Percentiles rank a stretch among this genome's conserved stretches.
phyloP scores from a whole-genome alignment of 1,140 invertebrate genomes.

The Paralvinella palmiformis region DNA sequence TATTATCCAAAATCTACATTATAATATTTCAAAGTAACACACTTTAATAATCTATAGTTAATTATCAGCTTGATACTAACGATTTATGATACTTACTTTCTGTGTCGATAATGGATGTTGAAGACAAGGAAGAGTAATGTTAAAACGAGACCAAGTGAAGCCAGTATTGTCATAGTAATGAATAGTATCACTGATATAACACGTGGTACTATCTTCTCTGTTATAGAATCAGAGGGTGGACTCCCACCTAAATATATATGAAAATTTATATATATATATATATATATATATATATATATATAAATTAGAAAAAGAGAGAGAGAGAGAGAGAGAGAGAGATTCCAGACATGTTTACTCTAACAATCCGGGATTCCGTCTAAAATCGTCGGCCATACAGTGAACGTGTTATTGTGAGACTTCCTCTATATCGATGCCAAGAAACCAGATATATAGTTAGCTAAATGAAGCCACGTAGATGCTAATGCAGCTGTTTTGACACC shows the following conservation, averaged over 20 bases:
- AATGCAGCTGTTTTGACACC: no score
- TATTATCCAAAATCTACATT: no score
- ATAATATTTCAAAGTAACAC: no score
- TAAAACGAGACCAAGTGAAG: constrained; percentile 13
- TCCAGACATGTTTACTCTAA: not conserved
- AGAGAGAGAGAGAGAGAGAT: constrained; percentile 1
- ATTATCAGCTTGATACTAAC: no score
- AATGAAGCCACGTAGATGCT: no score
- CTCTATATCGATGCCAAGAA: no score
- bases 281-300: not conserved
- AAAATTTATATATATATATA: not conserved
- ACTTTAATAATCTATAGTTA: no score
- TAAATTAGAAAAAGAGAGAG: not conserved
- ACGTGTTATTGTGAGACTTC: no score
- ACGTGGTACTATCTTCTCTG: constrained; percentile 13
- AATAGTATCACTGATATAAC: constrained; percentile 12
- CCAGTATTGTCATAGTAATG: constrained; percentile 12
- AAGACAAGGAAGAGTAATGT: constrained; percentile 17
- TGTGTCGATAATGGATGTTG: constrained; percentile 18
- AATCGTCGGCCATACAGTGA: no score
- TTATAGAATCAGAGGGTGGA: constrained; percentile 13
- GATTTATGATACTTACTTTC: constrained; percentile 11
- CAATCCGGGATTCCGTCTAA: no score
- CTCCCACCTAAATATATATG: constrained; percentile 1
- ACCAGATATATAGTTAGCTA: no score